Evolutionary conservation across 2,888 invertebrate genomes (phyloP), one percentile per base, ranked within the genome.

Genomic region (Antheraea assamensis): DNA sequence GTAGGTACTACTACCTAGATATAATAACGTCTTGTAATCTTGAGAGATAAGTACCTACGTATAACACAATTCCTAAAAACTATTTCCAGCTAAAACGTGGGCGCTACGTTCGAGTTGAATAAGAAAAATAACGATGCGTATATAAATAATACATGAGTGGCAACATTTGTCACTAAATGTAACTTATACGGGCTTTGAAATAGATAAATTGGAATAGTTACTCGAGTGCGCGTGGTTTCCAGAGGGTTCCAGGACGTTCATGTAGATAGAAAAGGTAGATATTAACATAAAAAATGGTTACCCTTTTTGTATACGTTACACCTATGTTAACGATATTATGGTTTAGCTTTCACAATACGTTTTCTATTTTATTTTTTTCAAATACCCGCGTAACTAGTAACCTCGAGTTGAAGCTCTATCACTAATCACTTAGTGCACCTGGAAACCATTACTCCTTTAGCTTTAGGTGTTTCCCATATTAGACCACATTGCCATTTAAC

Each of bases 91-190:
- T 35, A 68, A 73, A 64, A 76, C 58, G 73, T n/a, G 74, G 75
- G 79, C 78, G 82, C 35, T n/a, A 35, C 42, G 35, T 68, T 10
- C n/a, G n/a, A 35, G 35, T 68, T 68, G 85, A 82, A 83, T 81
- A 86, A 84, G 85, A 86, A 83, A 84, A 84, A 86, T 85, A 81
- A 80, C 79, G 80, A 75, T 78, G 76, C 70, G 73, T 78, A 84
- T 68, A 83, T 87, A 87, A 85, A 88, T 87, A 87, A 86, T 80
- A 86, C 84, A 88, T 87, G 83, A 85, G 81, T 74, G 75, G 78
- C 75, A 76, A 77, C 78, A 82, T 82, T 82, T 83, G 77, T 83
- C 78, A 82, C 74, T 72, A 76, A 78, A 68, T 72, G 76, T 71
- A 71, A 71, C 52, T 52, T 71, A 71, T 71, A 71, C 52, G 47